Conservation (phyloP, 2,113 vertebrate genomes). For the Lycocorax pyrrhopterus region DNA sequence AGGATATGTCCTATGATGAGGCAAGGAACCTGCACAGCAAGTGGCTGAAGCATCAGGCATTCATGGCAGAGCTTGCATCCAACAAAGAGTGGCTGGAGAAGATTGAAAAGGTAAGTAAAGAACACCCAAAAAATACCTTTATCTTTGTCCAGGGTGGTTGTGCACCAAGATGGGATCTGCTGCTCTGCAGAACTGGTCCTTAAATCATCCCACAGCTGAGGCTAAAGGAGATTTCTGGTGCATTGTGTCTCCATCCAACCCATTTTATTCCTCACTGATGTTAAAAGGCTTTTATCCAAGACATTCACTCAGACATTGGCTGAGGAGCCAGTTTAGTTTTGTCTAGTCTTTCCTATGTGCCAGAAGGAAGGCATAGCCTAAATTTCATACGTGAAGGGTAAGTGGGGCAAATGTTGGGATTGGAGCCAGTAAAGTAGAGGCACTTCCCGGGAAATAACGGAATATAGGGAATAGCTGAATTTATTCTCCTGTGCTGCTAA, state of each 20-base stretch:
- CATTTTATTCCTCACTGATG: background rate
- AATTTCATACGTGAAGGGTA: background rate
- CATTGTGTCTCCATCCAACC: background rate
- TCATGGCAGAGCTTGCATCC: constrained; percentile 95
- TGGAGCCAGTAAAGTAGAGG: background rate
- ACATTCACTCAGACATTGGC: background rate
- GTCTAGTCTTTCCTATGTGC: background rate
- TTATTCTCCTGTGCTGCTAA: background rate
- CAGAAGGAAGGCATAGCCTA: background rate
- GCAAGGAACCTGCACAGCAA: constrained; percentile 97
- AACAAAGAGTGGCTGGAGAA: constrained; percentile 99
- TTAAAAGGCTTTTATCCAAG: background rate
- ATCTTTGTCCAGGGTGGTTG: background rate
- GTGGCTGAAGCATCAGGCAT: constrained; percentile 95
- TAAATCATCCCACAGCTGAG: background rate
- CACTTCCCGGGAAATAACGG: background rate
- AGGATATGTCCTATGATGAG: constrained; percentile 98
- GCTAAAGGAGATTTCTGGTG: background rate
- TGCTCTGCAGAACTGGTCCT: background rate
- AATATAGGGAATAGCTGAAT: background rate
- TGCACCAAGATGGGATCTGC: background rate
- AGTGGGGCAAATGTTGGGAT: background rate
- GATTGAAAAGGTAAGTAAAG: constrained; percentile 85
- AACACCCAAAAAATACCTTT: background rate
- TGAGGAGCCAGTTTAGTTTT: background rate